Percentiles rank a stretch among this genome's conserved stretches.
Evolutionary conservation across 2,113 vertebrate species (phyloP).

Genomic region (Colinus virginianus): DNA sequence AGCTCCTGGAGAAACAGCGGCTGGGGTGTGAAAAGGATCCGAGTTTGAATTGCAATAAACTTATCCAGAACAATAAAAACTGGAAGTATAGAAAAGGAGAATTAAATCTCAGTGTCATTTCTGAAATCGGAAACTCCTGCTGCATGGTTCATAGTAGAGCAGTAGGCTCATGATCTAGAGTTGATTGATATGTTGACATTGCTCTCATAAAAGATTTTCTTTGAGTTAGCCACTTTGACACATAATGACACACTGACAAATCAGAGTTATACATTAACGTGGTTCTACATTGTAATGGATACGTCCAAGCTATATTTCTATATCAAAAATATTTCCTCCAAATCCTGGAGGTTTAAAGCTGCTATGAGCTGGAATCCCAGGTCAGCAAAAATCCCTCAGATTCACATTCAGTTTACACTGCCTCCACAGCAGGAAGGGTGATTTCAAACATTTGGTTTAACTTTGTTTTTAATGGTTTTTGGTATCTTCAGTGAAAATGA

Average conservation of each 20-base stretch:
- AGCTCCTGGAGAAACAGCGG: background rate
- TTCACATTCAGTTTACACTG: background rate
- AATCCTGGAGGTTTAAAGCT: background rate
- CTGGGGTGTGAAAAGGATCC: fast-evolving
- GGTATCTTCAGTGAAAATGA: background rate
- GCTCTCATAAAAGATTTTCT: background rate
- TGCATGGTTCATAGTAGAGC: background rate
- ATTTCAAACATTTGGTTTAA: background rate
- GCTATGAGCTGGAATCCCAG: background rate
- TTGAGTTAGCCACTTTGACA: background rate
- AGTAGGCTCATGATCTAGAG: background rate
- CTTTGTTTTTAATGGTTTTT: background rate
- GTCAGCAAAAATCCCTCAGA: background rate
- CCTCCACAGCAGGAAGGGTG: background rate
- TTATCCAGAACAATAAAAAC: background rate
- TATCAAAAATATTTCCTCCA: background rate
- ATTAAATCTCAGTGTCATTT: background rate
- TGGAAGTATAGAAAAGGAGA: background rate
- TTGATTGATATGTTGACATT: background rate
- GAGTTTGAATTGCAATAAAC: background rate
- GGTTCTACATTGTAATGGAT: background rate
- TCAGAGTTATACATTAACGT: background rate
- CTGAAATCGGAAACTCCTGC: background rate
- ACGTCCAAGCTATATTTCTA: background rate
- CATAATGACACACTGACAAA: background rate